phyloP scores from a whole-genome alignment of 2,888 invertebrate genomes.

The Caenorhabditis imperialis region DNA sequence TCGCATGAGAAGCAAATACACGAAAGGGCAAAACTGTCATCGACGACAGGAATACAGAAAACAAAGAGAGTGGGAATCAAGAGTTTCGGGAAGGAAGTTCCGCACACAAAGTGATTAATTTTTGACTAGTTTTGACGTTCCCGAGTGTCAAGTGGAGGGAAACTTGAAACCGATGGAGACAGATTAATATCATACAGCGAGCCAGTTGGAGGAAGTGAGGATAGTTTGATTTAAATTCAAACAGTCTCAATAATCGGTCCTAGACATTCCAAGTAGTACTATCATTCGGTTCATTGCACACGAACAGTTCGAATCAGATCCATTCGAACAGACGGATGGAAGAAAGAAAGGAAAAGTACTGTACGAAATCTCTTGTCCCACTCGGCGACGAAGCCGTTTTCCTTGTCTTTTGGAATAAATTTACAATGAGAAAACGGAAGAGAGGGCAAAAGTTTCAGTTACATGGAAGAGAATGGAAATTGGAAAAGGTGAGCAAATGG shows the following conservation, averaged over 20 bases:
- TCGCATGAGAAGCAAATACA: slow-evolving; percentile 17
- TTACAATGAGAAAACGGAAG: background rate
- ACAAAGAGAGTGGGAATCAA: slow-evolving; percentile 26
- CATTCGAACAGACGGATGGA: background rate
- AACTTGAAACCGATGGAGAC: no score
- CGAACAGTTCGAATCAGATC: slow-evolving; percentile 16
- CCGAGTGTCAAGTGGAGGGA: background rate
- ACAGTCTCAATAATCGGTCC: no score
- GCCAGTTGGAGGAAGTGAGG: no score
- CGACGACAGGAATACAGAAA: slow-evolving; percentile 20
- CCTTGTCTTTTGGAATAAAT: slow-evolving; percentile 30
- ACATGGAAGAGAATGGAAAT: slow-evolving; percentile 16
- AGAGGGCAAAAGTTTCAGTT: slow-evolving; percentile 9
- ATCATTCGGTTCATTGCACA: slow-evolving; percentile 40
- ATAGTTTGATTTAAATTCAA: no score
- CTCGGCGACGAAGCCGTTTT: no score
- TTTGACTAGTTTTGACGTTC: slow-evolving; percentile 33
- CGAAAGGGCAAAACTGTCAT: slow-evolving; percentile 9
- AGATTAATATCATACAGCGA: no score
- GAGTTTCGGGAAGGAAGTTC: no score
- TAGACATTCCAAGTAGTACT: no score
- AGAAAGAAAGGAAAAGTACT: slow-evolving; percentile 14
- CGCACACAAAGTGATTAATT: slow-evolving; percentile 36
- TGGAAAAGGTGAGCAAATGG: slow-evolving; percentile 33
- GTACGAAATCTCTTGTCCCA: no score